Percentiles rank a stretch among this genome's conserved stretches.
These are phyloP conservation scores for Folsomia manolachei DNA, from an alignment of 2,888 invertebrate species.

Conservation along the genomic window DNA sequence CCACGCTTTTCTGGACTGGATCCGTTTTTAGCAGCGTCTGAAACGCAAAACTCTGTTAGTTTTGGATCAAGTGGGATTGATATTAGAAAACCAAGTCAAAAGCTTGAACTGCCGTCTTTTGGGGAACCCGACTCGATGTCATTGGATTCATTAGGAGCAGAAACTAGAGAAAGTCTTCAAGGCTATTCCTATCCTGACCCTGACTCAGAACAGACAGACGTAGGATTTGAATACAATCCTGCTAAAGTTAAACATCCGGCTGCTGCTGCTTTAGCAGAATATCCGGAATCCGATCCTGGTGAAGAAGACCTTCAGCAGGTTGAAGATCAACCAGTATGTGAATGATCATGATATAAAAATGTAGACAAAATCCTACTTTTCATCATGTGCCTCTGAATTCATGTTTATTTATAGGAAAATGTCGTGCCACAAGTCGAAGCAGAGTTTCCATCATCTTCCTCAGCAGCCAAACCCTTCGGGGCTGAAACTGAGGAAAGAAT, in stretches of 20 bases:
- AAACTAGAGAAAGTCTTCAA: slow-evolving; percentile 25
- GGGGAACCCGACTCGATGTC: slow-evolving; percentile 3
- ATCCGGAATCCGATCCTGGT: neutral
- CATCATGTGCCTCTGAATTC: neutral
- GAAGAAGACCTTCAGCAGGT: neutral
- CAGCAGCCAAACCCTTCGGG: neutral
- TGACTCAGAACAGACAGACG: neutral
- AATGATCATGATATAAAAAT: neutral
- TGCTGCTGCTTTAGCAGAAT: slow-evolving; percentile 13
- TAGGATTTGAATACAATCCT: slow-evolving; percentile 12
- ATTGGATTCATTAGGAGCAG: slow-evolving; percentile 5
- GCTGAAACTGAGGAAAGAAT: slow-evolving; percentile 4
- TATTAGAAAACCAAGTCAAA: slow-evolving; percentile 23
- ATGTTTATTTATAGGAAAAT: neutral
- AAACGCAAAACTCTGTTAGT: slow-evolving; percentile 3
- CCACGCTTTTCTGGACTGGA: slow-evolving; percentile 25
- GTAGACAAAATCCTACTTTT: neutral
- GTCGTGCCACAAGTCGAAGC: neutral
- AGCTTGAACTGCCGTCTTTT: slow-evolving; percentile 21
- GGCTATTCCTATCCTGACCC: slow-evolving; percentile 35
- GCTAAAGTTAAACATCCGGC: slow-evolving; percentile 17
- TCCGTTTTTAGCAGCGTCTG: slow-evolving; percentile 16
- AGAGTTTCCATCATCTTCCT: neutral
- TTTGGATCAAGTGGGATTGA: slow-evolving; percentile 8
- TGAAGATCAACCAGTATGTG: slow-evolving; percentile 10